Percentiles rank a stretch among this genome's conserved stretches.
These are phyloP conservation scores for Hyalella azteca DNA, from an alignment of 2,888 invertebrate species.

Conservation along the genomic window DNA sequence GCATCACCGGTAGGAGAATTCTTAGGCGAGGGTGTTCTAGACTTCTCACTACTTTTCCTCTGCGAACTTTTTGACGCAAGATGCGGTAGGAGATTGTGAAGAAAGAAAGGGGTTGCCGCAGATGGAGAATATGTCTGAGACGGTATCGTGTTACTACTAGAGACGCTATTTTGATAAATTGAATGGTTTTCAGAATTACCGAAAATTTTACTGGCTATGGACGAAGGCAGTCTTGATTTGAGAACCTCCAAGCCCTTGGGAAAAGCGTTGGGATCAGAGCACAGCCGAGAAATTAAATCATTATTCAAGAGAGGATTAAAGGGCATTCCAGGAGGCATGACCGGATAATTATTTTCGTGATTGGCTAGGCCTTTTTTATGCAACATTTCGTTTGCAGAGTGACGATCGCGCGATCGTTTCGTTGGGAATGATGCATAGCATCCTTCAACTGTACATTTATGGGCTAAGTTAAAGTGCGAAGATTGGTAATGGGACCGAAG, in stretches of 20 bases:
- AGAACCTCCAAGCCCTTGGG: slow-evolving; percentile 69
- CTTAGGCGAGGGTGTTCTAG: slow-evolving; percentile 55
- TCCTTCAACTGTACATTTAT: slow-evolving; percentile 91
- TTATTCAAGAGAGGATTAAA: slow-evolving; percentile 72
- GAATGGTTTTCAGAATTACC: slow-evolving; percentile 67
- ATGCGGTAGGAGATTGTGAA: slow-evolving; percentile 55
- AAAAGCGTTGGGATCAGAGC: slow-evolving; percentile 70
- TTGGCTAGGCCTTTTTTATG: slow-evolving; percentile 87
- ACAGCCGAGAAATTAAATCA: slow-evolving; percentile 78
- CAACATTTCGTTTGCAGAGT: slow-evolving; percentile 87
- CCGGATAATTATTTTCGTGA: slow-evolving; percentile 4
- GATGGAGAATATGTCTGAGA: slow-evolving; percentile 43
- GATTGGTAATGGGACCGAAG: slow-evolving; percentile 95
- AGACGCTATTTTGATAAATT: slow-evolving; percentile 65
- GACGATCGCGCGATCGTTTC: slow-evolving; percentile 88
- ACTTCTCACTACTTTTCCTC: slow-evolving; percentile 54
- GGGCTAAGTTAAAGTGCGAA: slow-evolving; percentile 92
- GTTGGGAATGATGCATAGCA: slow-evolving; percentile 95
- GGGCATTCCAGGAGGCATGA: slow-evolving; percentile 20
- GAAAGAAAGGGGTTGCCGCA: slow-evolving; percentile 55
- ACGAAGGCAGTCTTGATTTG: slow-evolving; percentile 67
- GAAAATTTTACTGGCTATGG: slow-evolving; percentile 66
- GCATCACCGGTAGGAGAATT: slow-evolving; percentile 42
- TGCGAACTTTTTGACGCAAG: slow-evolving; percentile 51
- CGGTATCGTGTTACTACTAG: slow-evolving; percentile 63